Base-by-base conservation (phyloP, 2,888 invertebrate genomes). In the Eristalis tenax region DNA sequence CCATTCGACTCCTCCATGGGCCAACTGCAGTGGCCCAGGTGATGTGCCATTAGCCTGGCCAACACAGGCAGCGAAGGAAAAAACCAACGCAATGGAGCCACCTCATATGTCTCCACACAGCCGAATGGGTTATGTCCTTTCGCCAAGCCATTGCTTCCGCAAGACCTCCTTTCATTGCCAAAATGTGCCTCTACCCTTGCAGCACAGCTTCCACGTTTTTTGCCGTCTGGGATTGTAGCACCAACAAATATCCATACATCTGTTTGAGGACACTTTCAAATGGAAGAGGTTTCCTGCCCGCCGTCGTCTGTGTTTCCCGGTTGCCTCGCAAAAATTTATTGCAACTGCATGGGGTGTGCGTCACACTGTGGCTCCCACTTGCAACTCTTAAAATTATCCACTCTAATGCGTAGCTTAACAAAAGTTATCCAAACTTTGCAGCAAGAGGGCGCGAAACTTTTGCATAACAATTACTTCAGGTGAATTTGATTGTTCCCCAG, bases 401-500 rank as follows among this genome's bases (percentile, higher is more conserved):
- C 70, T 59, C 65, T 76, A 79, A 79, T 75, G 79, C 86, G 71
- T 79, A 71, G 73, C 79, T 83, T 71, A 76, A 43, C 63, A 87
- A 86, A 83, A 75, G 82, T 86, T 86, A 61, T 65, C 61, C 57
- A 76, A 84, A 85, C 82, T 82, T 82, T 4, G 61, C 26, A 26
- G 78, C 70, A 65, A 59, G 57, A 80, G 79, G 73, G 66, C 79
- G 73, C 68, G 71, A 83, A 83, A 87, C 83, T 87, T 87, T 87
- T 75, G 70, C 83, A 80, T 87, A 79, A 87, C 79, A 87, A 87
- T 83, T 80, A 87, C 83, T 87, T 83, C 87, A 87, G 83, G 87
- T 87, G 87, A 83, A 87, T 87, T 87, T 87, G 87, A 87, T 87
- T 87, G 87, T 87, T 87, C 83, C 87, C 71, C 26, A 15, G 87